These are phyloP conservation scores for Candoia aspera DNA, from an alignment of 2,113 vertebrate genomes.

Conservation along the genomic window DNA sequence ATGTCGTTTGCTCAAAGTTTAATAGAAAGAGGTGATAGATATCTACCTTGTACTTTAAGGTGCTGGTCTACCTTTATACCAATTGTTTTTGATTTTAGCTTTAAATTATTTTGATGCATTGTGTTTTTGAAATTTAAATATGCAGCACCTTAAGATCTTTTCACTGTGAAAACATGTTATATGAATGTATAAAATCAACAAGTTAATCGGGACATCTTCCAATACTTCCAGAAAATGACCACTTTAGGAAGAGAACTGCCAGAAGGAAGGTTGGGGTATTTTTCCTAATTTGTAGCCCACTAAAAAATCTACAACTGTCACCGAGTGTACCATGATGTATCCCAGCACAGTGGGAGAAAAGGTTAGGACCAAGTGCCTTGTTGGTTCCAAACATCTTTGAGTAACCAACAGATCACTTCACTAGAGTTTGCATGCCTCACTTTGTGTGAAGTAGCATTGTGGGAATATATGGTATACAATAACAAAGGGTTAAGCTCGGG, in stretches of 20 bases:
- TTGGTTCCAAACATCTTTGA: slow-evolving; percentile 44
- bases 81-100: not conserved
- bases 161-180: not conserved
- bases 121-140: not conserved
- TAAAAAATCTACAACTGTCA: not conserved
- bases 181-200: not conserved
- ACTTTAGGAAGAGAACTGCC: not conserved
- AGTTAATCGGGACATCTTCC: not conserved
- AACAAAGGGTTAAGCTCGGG: slow-evolving; percentile 68
- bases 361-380: slow-evolving; percentile 9
- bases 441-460: slow-evolving; percentile 8
- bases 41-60: too few relatives aligned
- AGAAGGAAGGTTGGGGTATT: not conserved
- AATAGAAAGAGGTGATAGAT: too few relatives aligned
- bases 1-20: too few relatives aligned
- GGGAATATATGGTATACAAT: not conserved
- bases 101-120: not conserved
- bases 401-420: slow-evolving; percentile 32
- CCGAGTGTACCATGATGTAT: not conserved
- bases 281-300: not conserved
- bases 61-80: not conserved
- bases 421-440: slow-evolving; percentile 10
- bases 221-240: not conserved
- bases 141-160: not conserved
- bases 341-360: not conserved